Evolutionary conservation across 2,888 invertebrate species (phyloP).

Genomic region (Cerastis leucographa): DNA sequence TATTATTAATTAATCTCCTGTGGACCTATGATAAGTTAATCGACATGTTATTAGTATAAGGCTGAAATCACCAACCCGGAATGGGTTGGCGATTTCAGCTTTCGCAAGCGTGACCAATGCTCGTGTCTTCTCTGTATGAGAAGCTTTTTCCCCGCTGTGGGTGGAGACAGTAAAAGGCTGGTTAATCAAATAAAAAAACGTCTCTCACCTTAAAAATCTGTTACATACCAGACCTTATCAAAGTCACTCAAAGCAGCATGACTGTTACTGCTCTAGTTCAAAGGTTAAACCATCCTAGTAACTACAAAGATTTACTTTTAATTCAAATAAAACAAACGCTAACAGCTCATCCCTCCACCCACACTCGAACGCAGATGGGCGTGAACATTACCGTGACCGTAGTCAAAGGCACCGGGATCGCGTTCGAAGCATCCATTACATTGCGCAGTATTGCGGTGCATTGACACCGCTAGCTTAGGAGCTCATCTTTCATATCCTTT

Average conservation of each 20-base stretch:
- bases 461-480: constrained; percentile 26
- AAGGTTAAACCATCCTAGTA: background rate
- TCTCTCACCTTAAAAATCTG: background rate
- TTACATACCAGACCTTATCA: constrained; percentile 3
- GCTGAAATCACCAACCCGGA: too few species aligned
- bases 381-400: constrained; percentile 50
- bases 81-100: too few species aligned
- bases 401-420: constrained; percentile 30
- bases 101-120: too few species aligned
- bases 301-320: background rate
- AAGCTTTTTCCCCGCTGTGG: fast-evolving
- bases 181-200: background rate
- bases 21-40: background rate
- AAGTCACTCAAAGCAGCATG: constrained; percentile 15
- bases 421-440: constrained; percentile 20
- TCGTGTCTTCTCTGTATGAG: background rate
- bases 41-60: background rate
- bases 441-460: constrained; percentile 10
- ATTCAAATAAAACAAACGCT: background rate
- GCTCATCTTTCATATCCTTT: constrained; percentile 47
- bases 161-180: background rate
- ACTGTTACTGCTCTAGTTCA: background rate
- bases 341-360: constrained; percentile 4
- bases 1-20: background rate
- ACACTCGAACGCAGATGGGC: constrained; percentile 15